These are phyloP conservation scores for Nanorana parkeri DNA, from an alignment of 2,113 vertebrate species.

Conservation along the genomic window DNA sequence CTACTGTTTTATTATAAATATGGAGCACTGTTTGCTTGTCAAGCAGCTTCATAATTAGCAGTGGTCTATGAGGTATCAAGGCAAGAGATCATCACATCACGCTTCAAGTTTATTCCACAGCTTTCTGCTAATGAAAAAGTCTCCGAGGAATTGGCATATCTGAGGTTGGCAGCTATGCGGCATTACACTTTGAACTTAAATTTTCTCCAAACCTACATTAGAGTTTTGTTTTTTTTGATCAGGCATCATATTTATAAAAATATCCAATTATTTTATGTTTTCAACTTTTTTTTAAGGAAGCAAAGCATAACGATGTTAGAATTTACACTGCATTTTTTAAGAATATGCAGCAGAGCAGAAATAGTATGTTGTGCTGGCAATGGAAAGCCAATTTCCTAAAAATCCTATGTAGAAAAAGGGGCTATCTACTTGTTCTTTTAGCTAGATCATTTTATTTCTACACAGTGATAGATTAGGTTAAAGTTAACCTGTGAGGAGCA, in stretches of 20 bases:
- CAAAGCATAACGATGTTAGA: background rate
- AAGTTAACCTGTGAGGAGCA: too few relatives aligned
- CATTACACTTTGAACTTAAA: conserved; percentile 60
- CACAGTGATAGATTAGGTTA: too few relatives aligned
- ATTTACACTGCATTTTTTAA: conserved; percentile 25
- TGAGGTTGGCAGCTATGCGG: conserved; percentile 61
- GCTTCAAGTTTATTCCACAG: conserved; percentile 62
- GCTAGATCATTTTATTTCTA: too few relatives aligned
- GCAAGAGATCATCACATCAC: conserved; percentile 65
- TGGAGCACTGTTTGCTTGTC: conserved; percentile 62
- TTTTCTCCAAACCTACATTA: conserved; percentile 61
- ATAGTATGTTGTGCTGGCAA: background rate
- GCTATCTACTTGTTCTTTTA: too few relatives aligned
- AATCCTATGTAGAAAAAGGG: too few relatives aligned
- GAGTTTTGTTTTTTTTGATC: conserved; percentile 62
- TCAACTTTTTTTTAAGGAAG: conserved; percentile 43
- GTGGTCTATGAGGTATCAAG: conserved; percentile 61
- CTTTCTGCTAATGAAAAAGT: conserved; percentile 64
- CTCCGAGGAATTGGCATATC: conserved; percentile 62
- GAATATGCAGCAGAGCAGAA: background rate
- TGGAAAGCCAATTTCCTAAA: background rate
- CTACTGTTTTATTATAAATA: conserved; percentile 60
- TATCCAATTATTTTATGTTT: conserved; percentile 50
- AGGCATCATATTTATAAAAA: conserved; percentile 59
- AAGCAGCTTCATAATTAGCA: conserved; percentile 62